Evolutionary conservation across 2,888 invertebrate genomes (phyloP), one percentile per base, ranked within the genome.

Genomic region (Agapostemon virescens): DNA sequence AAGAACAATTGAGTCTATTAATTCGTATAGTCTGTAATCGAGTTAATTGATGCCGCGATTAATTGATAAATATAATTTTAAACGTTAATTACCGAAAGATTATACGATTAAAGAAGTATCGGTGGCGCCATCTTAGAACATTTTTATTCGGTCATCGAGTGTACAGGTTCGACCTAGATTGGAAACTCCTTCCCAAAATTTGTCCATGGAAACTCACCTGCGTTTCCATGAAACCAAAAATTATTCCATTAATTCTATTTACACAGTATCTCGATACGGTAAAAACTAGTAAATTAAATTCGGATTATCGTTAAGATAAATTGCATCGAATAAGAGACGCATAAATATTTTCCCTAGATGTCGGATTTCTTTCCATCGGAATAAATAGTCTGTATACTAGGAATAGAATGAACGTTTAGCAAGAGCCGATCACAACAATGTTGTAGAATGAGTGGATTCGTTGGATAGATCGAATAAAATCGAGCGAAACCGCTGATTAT

Each of bases 51-150:
- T 26, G 30, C 13, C n/a, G 33, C n/a, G 40, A 75, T 80, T 72
- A 75, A 79, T 69, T 64, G 45, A 23, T 49, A 75, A 61, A 61
- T 69, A 66, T 72, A 45, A 69, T 72, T 75, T 58, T 69, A 69
- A 55, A 55, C 17, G 74, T 79, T 69, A 75, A 75, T 69, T 66
- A 66, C 38, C 20, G 38, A 69, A 69, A 69, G 40, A 67, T 69
- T 69, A 49, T 61, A 23, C 26, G 63, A 79, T 74, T 42, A 66
- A 79, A 80, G 33, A 42, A 45, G 38, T 33, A 15, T 26, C 17
- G n/a, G 70, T 82, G 23, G 70, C 55, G 77, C 20, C 73, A 81
- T 61, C 82, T 81, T 40, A n/a, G 26, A 45, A 9, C 9, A 55
- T 36, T 45, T 76, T 70, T 49, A 13, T 33, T 73, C 17, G 2